These are phyloP conservation scores for Diabrotica balteata DNA, from an alignment of 2,888 invertebrate species.

Conservation along the genomic window DNA sequence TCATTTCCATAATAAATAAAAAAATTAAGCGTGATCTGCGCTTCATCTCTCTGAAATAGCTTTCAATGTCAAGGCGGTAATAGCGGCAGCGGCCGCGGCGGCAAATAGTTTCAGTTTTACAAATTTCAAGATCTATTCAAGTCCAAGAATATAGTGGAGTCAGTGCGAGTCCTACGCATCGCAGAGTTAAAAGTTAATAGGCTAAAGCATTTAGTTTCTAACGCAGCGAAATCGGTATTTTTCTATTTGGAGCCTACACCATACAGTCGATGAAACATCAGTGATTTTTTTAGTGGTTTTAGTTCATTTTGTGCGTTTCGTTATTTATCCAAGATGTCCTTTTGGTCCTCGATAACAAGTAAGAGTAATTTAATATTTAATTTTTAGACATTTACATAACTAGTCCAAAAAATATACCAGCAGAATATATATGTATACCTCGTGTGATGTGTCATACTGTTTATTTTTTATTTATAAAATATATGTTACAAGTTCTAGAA, in stretches of 20 bases:
- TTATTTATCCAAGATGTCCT: constrained; percentile 15
- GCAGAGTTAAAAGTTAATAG: neutral
- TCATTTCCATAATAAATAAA: neutral
- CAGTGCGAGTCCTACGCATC: neutral
- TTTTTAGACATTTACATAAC: too few species aligned
- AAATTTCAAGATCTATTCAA: constrained; percentile 11
- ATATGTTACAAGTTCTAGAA: too few species aligned
- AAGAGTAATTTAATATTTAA: neutral
- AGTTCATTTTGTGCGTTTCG: neutral
- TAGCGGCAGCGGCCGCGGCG: neutral
- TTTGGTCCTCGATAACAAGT: constrained; percentile 25
- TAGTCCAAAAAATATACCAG: too few species aligned
- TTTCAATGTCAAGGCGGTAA: constrained; percentile 11
- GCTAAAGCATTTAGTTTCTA: neutral
- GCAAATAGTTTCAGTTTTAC: constrained; percentile 1
- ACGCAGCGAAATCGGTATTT: neutral
- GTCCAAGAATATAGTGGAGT: constrained; percentile 8
- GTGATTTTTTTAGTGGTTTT: constrained; percentile 7
- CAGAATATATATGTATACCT: too few species aligned
- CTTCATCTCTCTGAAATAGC: constrained; percentile 8
- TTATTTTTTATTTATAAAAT: too few species aligned
- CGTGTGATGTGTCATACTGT: too few species aligned
- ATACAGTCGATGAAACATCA: neutral
- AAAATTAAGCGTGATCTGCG: constrained; percentile 4
- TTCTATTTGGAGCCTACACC: neutral